Evolutionary conservation across 1,140 invertebrate genomes (phyloP).

Genomic region (Harlomillsia oculata): DNA sequence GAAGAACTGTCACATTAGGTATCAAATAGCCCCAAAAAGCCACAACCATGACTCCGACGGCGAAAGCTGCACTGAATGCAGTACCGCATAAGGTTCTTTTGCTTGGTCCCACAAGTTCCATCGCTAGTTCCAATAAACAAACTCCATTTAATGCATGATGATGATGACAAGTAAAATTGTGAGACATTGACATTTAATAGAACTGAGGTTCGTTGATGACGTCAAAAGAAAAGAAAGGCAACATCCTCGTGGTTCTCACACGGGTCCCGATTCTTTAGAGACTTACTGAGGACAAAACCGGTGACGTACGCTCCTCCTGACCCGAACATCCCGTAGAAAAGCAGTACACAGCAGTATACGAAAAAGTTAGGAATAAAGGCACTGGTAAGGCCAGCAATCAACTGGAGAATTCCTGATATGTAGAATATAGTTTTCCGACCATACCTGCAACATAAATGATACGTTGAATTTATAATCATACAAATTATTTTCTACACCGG

Average conservation of each 20-base stretch:
- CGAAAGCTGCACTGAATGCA: conserved; percentile 30
- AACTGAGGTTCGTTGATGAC: too few relatives aligned
- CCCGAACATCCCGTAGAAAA: conserved; percentile 35
- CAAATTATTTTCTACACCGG: too few relatives aligned
- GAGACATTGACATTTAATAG: too few relatives aligned
- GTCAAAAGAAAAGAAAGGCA: too few relatives aligned
- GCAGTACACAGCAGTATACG: conserved; percentile 19
- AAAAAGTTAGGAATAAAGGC: conserved; percentile 30
- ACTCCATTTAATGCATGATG: too few relatives aligned
- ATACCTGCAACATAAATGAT: conserved; percentile 45
- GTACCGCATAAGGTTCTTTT: conserved; percentile 33
- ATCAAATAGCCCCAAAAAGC: conserved; percentile 31
- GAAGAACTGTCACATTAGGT: conserved; percentile 45
- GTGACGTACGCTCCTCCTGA: conserved; percentile 35
- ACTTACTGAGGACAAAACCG: conserved; percentile 35
- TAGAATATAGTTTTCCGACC: conserved; percentile 72
- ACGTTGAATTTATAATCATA: too few relatives aligned
- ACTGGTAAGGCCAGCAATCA: conserved; percentile 27
- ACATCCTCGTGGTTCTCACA: not conserved
- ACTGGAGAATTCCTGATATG: conserved; percentile 40
- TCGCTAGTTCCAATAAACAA: too few relatives aligned
- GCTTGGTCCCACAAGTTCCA: conserved; percentile 33
- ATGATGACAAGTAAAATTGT: too few relatives aligned
- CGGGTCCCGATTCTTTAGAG: not conserved
- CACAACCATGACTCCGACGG: conserved; percentile 32